Evolutionary conservation across 2,888 invertebrate genomes (phyloP), one percentile per base, ranked within the genome.

Genomic region (Lymantria dispar): DNA sequence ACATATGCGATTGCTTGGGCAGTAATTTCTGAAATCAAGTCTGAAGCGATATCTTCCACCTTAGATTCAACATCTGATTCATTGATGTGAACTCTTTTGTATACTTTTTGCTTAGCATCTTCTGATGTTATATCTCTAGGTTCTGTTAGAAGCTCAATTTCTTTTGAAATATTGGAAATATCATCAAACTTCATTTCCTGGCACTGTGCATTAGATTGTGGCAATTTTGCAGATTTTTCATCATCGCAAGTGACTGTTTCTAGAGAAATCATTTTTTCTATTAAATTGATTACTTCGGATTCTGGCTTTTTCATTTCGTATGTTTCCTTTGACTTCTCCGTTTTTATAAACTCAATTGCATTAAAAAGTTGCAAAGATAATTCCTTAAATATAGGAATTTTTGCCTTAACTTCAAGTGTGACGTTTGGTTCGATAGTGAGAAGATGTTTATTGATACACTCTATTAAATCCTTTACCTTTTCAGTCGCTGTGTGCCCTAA

Each of bases 341-440:
- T 48, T 54, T 72, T 72, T 0, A 77, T 54, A 8, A 48, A 51
- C 44, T 68, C 63, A 11, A 72, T 74, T 1, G 74, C 48, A 30
- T 56, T 51, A 13, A 68, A 59, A 0, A 88, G 49, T 47, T 75
- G 50, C 8, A 45, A 36, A 3, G 86, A 72, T 48, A 87, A 63
- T 50, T 76, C 68, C 74, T 78, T 84, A 39, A 85, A 87, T 38
- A 88, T 76, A 1, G 89, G 89, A 59, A 91, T 85, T 70, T 91
- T 91, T 38, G 84, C 81, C 64, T 84, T 88, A 0, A 90, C 91
- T 66, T 85, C 86, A 52, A 91, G 60, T 15, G 76, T 76, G 22
- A 79, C 56, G 37, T 68, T 66, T 0, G 71, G 62, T 59, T 87
- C 79, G n/a, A 89, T 77, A 14, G 56, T 66, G 0, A 12, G 15